Evolutionary conservation across 2,113 vertebrate species (phyloP), one percentile per base, ranked within the genome.

Genomic region (Patagioenas fasciata): DNA sequence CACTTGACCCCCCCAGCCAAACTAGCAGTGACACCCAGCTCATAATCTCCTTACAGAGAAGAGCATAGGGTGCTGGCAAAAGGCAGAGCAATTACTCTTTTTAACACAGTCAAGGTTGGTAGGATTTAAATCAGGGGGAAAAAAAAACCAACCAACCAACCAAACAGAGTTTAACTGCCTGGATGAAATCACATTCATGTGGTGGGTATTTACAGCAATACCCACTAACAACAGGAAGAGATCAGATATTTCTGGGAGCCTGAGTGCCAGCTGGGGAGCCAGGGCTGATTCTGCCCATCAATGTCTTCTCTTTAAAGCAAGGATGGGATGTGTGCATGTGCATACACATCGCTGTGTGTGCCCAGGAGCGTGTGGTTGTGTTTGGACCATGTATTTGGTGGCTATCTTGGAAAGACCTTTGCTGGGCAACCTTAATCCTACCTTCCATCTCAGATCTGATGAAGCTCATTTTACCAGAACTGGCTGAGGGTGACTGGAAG

Each of bases 111-210:
- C 74, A 66, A 86, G 92, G 92, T 40, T 71, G 79, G 91, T 61
- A 62, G 80, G 85, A 79, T 95, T 96, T 95, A 97, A 95, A 84
- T 95, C 71, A 83, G 56, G 62, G 74, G 56, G 89, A 96, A 97
- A 90, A 96, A 97, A 96, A 40, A 40, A 40, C 11, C 13, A n/a
- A n/a, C n/a, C n/a, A n/a, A n/a, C n/a, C n/a, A n/a, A n/a, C n/a
- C 91, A 96, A 89, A 81, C 51, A 65, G 72, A 88, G 91, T 93
- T 94, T 58, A 93, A 90, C 89, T 32, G 90, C 62, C 90, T 92
- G 80, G 80, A 77, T 82, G 77, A 87, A 94, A 85, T 91, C 92
- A 64, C 61, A 70, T 88, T 74, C 23, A 6, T 56, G 72, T 93
- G 13, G 9, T 91, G 90, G 75, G 62, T 85, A 87, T 92, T 50